Percentiles rank a stretch among this genome's conserved stretches.
phyloP scores from a whole-genome alignment of 2,888 invertebrate species.

The Limnephilus marmoratus region DNA sequence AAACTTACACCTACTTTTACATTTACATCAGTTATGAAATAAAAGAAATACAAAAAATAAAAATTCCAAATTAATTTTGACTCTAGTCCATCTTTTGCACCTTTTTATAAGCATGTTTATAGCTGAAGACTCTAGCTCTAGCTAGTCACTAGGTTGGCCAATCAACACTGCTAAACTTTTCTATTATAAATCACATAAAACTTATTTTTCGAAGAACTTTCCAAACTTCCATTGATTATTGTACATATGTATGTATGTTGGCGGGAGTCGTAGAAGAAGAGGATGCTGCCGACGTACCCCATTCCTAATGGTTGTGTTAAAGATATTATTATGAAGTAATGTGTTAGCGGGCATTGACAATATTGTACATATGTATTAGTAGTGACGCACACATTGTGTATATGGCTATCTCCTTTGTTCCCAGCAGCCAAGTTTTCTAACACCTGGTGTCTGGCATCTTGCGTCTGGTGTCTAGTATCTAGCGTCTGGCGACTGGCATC shows the following conservation, averaged over 20 bases:
- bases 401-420: conserved; percentile 47
- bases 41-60: conserved; percentile 34
- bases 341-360: conserved; percentile 63
- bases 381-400: conserved; percentile 61
- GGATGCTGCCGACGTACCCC: conserved; percentile 55
- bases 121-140: conserved; percentile 32
- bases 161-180: conserved; percentile 46
- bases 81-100: conserved; percentile 54
- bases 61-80: conserved; percentile 41
- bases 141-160: conserved; percentile 45
- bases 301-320: conserved; percentile 66
- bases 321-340: conserved; percentile 55
- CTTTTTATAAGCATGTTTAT: conserved; percentile 53
- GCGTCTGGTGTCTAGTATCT: background rate
- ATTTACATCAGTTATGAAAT: conserved; percentile 55
- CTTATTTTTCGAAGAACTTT: conserved; percentile 58
- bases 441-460: background rate
- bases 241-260: conserved; percentile 26
- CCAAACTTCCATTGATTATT: conserved; percentile 48
- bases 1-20: conserved; percentile 29
- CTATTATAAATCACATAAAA: conserved; percentile 43
- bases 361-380: conserved; percentile 63
- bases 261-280: background rate
- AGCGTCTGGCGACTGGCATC: too few relatives aligned
- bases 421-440: background rate